Evolutionary conservation across 92 coral and sea anemone genomes (phyloP).

Genomic region (Heteractis magnifica): DNA sequence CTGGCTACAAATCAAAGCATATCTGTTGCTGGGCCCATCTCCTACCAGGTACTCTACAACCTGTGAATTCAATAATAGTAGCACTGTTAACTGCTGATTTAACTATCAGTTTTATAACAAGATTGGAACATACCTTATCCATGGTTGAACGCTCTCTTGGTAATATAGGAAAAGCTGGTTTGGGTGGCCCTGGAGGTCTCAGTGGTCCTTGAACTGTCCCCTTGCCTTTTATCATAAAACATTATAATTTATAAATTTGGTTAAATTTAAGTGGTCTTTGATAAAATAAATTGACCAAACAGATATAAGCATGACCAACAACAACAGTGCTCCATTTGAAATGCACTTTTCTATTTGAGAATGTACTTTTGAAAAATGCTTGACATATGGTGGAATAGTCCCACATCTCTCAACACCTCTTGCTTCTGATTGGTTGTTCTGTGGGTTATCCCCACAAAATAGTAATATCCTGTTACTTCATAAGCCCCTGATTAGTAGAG

Average conservation of each 20-base stretch:
- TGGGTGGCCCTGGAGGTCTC: slow-evolving; percentile 79
- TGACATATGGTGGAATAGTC: too few relatives aligned
- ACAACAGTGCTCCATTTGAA: too few relatives aligned
- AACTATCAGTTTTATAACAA: not conserved
- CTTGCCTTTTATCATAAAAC: not conserved
- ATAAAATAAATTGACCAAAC: not conserved
- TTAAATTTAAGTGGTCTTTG: not conserved
- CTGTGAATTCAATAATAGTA: slow-evolving; percentile 34
- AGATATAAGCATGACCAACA: too few relatives aligned
- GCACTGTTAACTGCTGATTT: not conserved
- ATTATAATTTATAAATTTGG: not conserved
- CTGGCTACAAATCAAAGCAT: slow-evolving; percentile 84
- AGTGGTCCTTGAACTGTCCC: slow-evolving; percentile 34
- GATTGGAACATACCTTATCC: slow-evolving; percentile 71
- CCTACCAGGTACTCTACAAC: slow-evolving; percentile 96
- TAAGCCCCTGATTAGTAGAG: too few relatives aligned
- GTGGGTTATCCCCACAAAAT: too few relatives aligned
- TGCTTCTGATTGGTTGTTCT: too few relatives aligned
- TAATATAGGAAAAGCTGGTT: slow-evolving; percentile 73
- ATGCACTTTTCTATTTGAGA: too few relatives aligned
- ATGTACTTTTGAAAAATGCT: too few relatives aligned
- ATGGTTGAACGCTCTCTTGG: slow-evolving; percentile 81
- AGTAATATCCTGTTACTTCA: too few relatives aligned
- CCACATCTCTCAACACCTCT: too few relatives aligned
- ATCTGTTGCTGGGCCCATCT: slow-evolving; percentile 97